Base-by-base conservation (phyloP, 2,113 vertebrate species). In the Ailuropoda melanoleuca region DNA sequence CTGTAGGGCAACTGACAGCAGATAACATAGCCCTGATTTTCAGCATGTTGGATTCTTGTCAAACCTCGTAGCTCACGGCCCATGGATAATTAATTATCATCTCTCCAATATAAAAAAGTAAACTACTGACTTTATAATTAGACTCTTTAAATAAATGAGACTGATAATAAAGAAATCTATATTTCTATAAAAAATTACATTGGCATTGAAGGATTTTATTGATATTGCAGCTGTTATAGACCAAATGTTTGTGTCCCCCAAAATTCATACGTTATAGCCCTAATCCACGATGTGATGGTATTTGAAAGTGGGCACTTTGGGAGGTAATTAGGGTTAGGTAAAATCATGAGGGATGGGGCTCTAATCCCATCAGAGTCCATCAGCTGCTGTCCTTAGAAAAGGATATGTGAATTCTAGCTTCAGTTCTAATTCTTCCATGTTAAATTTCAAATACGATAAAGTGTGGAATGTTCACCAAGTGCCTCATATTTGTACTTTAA, bases 391-490 rank as follows among this genome's bases (percentile, higher is more conserved):
- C 6, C 8, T 29, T 85, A 53, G 48, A 78, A 83, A 93, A 84
- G 48, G 6, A 29, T 46, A 24, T 56, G 9, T 78, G 10, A 68
- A 85, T 88, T 92, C 23, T 60, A 86, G 5, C 70, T 88, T 34
- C 13, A 83, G 12, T 37, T 50, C 26, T 92, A 86, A 70, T 39
- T 92, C 37, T 90, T 85, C 14, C 34, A 90, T 14, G 84, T 46
- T 90, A 95, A 90, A 91, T 74, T 64, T 93, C 24, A 97, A 90
- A 88, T 18, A 58, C 56, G 5, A 93, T 96, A 60, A 90, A 82
- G 19, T 77, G 2, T 60, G 50, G 17, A 85, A 8, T 81, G 3
- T 81, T 18, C 23, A 95, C 26, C 83, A 89, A 64, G 4, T 70
- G 4, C 68, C 62, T 68, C 50, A 70, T 58, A 48, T 85, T 39